phyloP scores from a whole-genome alignment of 2,888 invertebrate species.

The Watsonalla cultraria region DNA sequence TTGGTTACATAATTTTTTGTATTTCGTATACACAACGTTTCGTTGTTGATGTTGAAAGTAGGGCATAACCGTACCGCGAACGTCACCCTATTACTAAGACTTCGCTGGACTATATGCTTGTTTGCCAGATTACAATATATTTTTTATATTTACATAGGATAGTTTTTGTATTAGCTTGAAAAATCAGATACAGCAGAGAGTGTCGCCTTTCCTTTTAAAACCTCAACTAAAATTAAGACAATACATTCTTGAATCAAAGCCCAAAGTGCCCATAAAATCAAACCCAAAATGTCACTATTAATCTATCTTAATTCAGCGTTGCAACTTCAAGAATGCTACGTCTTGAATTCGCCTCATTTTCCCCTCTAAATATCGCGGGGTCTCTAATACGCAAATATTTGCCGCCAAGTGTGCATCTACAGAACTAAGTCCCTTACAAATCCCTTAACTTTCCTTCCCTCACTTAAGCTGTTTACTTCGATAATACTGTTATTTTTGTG shows the following conservation, averaged over 20 bases:
- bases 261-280: no score
- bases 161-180: no score
- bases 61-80: no score
- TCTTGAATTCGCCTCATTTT: slow-evolving; percentile 13
- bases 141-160: no score
- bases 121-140: no score
- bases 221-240: no score
- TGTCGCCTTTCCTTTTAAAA: no score
- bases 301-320: slow-evolving; percentile 3
- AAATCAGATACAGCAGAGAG: no score
- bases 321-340: not conserved
- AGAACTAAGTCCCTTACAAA: slow-evolving; percentile 6
- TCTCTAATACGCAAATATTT: slow-evolving; percentile 13
- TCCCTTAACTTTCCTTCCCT: slow-evolving; percentile 19
- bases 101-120: no score
- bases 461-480: slow-evolving; percentile 20
- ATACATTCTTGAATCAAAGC: no score
- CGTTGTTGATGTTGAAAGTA: no score
- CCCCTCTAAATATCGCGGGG: slow-evolving; percentile 18
- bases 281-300: slow-evolving; percentile 2
- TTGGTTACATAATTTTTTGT: slow-evolving; percentile 8
- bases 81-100: no score
- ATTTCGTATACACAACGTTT: slow-evolving; percentile 5
- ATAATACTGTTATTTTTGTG: slow-evolving; percentile 7
- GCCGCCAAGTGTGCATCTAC: slow-evolving; percentile 4